These are phyloP conservation scores for Gambusia holbrooki DNA, from an alignment of 2,113 vertebrate genomes.

Conservation along the genomic window DNA sequence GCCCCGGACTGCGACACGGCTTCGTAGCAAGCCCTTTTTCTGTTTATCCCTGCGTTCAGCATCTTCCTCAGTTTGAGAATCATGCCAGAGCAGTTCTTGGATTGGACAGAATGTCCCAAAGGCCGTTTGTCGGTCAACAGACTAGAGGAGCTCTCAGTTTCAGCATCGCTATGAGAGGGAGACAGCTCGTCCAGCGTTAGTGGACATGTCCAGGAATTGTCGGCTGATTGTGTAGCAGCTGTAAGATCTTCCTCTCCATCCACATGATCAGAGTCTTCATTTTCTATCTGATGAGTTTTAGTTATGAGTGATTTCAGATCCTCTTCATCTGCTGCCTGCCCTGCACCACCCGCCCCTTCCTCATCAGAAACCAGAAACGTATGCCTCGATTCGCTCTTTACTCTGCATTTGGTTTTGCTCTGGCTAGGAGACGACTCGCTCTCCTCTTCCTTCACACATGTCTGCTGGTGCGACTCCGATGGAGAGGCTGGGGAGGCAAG, in stretches of 20 bases:
- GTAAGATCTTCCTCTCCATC: constrained; percentile 41
- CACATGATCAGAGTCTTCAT: constrained; percentile 4
- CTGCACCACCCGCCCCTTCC: constrained; percentile 28
- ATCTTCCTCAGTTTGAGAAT: constrained; percentile 77
- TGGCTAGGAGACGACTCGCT: constrained; percentile 17
- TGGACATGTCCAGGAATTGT: constrained; percentile 75
- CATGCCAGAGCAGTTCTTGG: constrained; percentile 64
- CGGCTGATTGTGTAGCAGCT: constrained; percentile 1
- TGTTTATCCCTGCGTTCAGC: constrained; percentile 32
- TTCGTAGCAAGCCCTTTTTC: constrained; percentile 62
- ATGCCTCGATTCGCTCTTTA: constrained; percentile 65
- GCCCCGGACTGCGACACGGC: constrained; percentile 33
- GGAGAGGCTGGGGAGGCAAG: constrained; percentile 15
- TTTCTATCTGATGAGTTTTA: constrained; percentile 1
- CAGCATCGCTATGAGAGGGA: constrained; percentile 42
- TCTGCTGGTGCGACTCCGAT: constrained; percentile 6
- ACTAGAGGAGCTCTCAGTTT: constrained; percentile 32
- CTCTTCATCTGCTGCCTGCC: constrained; percentile 27
- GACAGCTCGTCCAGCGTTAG: constrained; percentile 67
- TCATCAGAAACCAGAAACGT: constrained; percentile 68
- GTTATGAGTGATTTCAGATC: constrained; percentile 8
- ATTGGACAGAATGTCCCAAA: constrained; percentile 2
- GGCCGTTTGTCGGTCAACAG: not conserved
- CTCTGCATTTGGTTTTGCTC: constrained; percentile 60
- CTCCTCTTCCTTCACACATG: constrained; percentile 22